phyloP scores from a whole-genome alignment of 37 sponge, comb jelly and placozoan species.

The Oscarella lobularis region DNA sequence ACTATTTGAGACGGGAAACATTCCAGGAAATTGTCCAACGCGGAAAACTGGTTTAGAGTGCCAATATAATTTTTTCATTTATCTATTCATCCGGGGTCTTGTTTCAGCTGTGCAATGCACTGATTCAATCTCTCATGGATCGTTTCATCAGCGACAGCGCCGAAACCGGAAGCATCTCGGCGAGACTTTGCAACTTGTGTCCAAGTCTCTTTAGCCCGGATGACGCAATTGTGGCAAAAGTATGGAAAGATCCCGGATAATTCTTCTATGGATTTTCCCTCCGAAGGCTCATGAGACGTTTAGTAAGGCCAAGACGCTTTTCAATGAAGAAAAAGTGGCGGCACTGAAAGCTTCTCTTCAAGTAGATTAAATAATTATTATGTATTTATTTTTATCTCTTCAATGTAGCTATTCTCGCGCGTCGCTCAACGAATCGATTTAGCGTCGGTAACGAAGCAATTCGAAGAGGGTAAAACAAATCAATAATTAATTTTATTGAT shows the following conservation, averaged over 20 bases:
- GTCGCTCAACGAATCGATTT: conserved; percentile 64
- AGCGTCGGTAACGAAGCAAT: conserved; percentile 47
- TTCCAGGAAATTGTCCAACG: too few relatives aligned
- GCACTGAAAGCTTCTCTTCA: too few relatives aligned
- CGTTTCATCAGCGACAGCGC: conserved; percentile 54
- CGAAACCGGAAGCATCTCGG: conserved; percentile 55
- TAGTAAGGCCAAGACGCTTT: too few relatives aligned
- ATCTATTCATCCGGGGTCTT: background rate
- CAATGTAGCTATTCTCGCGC: conserved; percentile 36
- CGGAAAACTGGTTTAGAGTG: too few relatives aligned
- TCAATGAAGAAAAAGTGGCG: too few relatives aligned
- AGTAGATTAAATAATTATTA: too few relatives aligned
- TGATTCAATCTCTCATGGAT: conserved; percentile 48
- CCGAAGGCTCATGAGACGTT: too few relatives aligned
- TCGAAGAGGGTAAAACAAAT: conserved; percentile 7
- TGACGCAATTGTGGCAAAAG: conserved; percentile 65
- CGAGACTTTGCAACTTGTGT: conserved; percentile 32
- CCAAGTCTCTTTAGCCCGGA: conserved; percentile 56
- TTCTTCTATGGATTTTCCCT: too few relatives aligned
- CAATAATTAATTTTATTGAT: background rate
- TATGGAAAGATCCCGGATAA: too few relatives aligned
- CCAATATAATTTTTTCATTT: background rate
- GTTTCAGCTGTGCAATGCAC: conserved; percentile 13
- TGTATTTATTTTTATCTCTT: background rate
- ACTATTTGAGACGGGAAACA: too few relatives aligned